A percentile compares a stretch with the other conserved stretches of the same genome.
Evolutionary conservation across 2,888 invertebrate species (phyloP).

Genomic region (Hirtodrosophila duncani): DNA sequence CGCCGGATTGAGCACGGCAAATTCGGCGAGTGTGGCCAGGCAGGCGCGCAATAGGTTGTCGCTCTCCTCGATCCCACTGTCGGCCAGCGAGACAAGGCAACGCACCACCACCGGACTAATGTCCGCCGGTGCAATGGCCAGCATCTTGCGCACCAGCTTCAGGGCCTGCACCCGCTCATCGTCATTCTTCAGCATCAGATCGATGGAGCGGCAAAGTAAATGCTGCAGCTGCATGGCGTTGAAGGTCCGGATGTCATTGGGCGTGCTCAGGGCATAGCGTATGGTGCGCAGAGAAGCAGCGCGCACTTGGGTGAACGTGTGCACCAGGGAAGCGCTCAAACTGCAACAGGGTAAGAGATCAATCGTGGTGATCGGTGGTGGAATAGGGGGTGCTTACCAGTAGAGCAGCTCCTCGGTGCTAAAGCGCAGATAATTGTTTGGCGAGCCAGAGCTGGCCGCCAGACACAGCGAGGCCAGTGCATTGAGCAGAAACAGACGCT

Average conservation of each 20-base stretch:
- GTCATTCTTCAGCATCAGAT: slow-evolving; percentile 93
- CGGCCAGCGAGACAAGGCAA: slow-evolving; percentile 89
- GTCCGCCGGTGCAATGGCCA: slow-evolving; percentile 82
- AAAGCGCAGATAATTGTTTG: slow-evolving; percentile 81
- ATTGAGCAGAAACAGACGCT: slow-evolving; percentile 91
- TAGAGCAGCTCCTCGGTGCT: slow-evolving; percentile 88
- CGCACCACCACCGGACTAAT: slow-evolving; percentile 88
- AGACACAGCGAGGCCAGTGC: slow-evolving; percentile 87
- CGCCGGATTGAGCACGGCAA: slow-evolving; percentile 90
- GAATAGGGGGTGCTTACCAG: slow-evolving; percentile 81
- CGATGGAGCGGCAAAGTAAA: slow-evolving; percentile 90
- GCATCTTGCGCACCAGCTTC: slow-evolving; percentile 85
- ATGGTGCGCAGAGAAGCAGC: slow-evolving; percentile 92
- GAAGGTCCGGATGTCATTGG: slow-evolving; percentile 87
- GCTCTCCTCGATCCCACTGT: slow-evolving; percentile 85
- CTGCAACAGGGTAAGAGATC: slow-evolving; percentile 79
- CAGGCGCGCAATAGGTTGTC: slow-evolving; percentile 91
- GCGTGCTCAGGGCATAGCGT: slow-evolving; percentile 88
- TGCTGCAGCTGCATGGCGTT: slow-evolving; percentile 90
- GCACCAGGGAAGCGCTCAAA: slow-evolving; percentile 89
- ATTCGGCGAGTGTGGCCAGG: slow-evolving; percentile 92
- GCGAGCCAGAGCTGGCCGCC: slow-evolving; percentile 44
- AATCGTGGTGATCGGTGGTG: neutral
- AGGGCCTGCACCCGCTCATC: slow-evolving; percentile 94
- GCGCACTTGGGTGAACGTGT: slow-evolving; percentile 92